Percentiles rank a stretch among this genome's conserved stretches.
phyloP scores from a whole-genome alignment of 2,888 invertebrate genomes.

The Lamproptera curius region DNA sequence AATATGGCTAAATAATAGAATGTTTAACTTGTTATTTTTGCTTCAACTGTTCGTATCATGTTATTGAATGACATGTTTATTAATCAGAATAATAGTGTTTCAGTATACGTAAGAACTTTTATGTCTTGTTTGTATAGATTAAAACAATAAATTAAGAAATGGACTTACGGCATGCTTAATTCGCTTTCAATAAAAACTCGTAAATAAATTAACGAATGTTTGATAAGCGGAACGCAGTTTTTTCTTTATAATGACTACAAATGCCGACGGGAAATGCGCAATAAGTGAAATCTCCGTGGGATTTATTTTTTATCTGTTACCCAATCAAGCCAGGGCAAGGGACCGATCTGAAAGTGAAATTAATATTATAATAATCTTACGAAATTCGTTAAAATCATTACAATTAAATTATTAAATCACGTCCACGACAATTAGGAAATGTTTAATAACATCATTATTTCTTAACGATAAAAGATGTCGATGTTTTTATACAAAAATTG shows the following conservation, averaged over 20 bases:
- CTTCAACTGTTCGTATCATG: no score
- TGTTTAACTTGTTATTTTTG: no score
- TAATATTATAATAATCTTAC: not conserved
- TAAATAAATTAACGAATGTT: no score
- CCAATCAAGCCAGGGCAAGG: conserved; percentile 1
- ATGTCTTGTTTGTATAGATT: no score
- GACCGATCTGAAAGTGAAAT: conserved; percentile 10
- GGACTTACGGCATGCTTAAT: no score
- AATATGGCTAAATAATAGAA: no score
- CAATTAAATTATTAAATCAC: not conserved
- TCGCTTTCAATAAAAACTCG: no score
- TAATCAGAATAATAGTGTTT: no score
- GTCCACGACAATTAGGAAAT: not conserved
- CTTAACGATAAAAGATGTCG: not conserved
- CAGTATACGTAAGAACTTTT: no score
- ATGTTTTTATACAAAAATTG: no score
- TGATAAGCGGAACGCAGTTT: not conserved
- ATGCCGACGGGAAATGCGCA: conserved; percentile 2
- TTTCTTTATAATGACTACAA: not conserved
- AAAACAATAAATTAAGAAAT: no score
- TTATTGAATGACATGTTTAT: no score
- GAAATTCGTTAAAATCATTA: not conserved
- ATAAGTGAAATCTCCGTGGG: conserved; percentile 10
- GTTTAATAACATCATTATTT: not conserved
- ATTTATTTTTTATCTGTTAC: conserved; percentile 14